Evolutionary conservation across 64 coral and sea anemone species (phyloP), one percentile per base, ranked within the genome.

Genomic region (Cladopsammia gracilis): DNA sequence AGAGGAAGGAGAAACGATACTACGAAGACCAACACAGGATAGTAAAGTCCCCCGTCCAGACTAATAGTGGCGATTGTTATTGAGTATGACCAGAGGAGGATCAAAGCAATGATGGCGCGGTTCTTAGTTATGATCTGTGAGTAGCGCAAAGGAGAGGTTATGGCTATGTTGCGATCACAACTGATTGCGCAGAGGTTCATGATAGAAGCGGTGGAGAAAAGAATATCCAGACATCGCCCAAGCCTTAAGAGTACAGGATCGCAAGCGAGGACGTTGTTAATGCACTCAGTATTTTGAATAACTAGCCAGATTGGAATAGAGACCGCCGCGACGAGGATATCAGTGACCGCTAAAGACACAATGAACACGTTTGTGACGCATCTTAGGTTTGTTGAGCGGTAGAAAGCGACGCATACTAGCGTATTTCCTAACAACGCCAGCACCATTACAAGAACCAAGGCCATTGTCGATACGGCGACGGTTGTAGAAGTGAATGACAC

Each of bases 101-200:
- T 22, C 8, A 97, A 85, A 20, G 83, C 77, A 44, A 83, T 83
- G 42, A 60, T 23, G 6, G 92, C 82, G 3, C 92, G 82, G 49
- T 62, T 77, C 22, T 89, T 52, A 10, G 96, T 97, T 71, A 97
- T 94, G 25, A 97, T 97, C 20, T 64, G 93, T 6, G 89, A 61
- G 71, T 97, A 97, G 14, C 94, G 89, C 4, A 97, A 87, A 1
- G 96, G 96, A 48, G 53, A 88, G 19, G 71, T 91, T 22, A 97
- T 97, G 8, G 91, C 92, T 19, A 94, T 83, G 34, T 82, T 88
- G 64, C 92, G 79, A 85, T 97, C 96, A 58, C 86, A 79, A 48
- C 96, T 97, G 58, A 97, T 97, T 48, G 93, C 93, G 67, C 96
- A 91, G 13, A 97, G 68, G 65, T 97, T 97, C 96, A 97, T 91